phyloP scores from a whole-genome alignment of 2,888 invertebrate genomes.

The Antheraea assamensis region DNA sequence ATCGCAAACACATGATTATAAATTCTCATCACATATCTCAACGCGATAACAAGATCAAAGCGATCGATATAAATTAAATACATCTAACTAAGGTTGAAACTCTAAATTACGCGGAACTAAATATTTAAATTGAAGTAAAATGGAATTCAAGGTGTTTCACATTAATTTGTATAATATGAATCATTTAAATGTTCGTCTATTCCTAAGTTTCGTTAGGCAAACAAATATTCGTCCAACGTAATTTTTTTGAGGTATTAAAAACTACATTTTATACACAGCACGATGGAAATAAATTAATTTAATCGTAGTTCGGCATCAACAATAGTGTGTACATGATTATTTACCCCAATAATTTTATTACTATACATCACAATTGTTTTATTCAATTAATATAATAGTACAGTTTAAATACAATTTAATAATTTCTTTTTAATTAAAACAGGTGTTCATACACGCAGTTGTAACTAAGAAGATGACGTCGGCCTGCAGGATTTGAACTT shows the following conservation, averaged over 20 bases:
- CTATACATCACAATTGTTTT: background rate
- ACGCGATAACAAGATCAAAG: conserved; percentile 21
- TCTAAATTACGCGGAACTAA: background rate
- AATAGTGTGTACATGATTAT: background rate
- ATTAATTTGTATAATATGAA: background rate
- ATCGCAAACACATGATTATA: background rate
- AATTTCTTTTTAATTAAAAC: conserved; percentile 10
- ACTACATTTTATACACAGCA: too few relatives aligned
- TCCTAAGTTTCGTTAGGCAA: too few relatives aligned
- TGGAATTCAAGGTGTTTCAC: background rate
- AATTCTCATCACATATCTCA: conserved; percentile 7
- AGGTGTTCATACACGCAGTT: background rate
- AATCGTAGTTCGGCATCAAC: background rate
- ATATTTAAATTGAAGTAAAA: background rate
- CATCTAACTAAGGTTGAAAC: background rate
- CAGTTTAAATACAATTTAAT: background rate
- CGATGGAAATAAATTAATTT: too few relatives aligned
- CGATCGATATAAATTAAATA: conserved; percentile 16
- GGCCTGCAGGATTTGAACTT: conserved; percentile 1
- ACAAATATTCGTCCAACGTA: too few relatives aligned
- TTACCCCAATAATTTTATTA: background rate
- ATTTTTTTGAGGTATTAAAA: too few relatives aligned
- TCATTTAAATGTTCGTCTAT: too few relatives aligned
- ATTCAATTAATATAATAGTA: background rate
- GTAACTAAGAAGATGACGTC: conserved; percentile 15